Conservation (phyloP, 2,888 invertebrate species). For the Spodoptera littoralis region DNA sequence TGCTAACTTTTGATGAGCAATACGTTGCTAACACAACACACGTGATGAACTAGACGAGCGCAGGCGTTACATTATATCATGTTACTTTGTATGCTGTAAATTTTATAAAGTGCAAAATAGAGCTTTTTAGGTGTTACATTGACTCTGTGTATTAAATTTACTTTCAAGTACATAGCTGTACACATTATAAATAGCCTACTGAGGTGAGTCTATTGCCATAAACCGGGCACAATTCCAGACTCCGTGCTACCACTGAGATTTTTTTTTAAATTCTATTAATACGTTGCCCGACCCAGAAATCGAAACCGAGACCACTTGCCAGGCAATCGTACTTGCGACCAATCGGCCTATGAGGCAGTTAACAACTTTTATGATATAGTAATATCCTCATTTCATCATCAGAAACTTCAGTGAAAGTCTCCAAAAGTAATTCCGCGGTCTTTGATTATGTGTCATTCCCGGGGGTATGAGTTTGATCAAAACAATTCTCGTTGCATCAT, state of each 20-base stretch:
- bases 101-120: background rate
- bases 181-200: no score
- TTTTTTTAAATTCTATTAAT: no score
- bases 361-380: background rate
- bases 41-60: slow-evolving; percentile 15
- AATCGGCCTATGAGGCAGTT: no score
- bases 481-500: slow-evolving; percentile 23
- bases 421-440: slow-evolving; percentile 28
- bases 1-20: slow-evolving; percentile 39
- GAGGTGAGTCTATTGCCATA: no score
- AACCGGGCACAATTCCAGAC: no score
- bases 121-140: background rate
- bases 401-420: slow-evolving; percentile 21
- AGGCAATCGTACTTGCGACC: no score
- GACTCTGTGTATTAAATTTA: no score
- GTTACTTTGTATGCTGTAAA: background rate
- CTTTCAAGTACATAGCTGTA: no score
- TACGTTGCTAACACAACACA: slow-evolving; percentile 3
- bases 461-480: slow-evolving; percentile 21
- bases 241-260: no score
- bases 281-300: no score
- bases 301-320: no score
- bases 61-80: slow-evolving; percentile 25
- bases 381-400: slow-evolving; percentile 13
- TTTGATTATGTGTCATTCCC: slow-evolving; percentile 33